A percentile compares a stretch with the other conserved stretches of the same genome.
These are phyloP conservation scores for Prionchulus punctatus DNA, from an alignment of 2,888 invertebrate genomes.

Conservation along the genomic window DNA sequence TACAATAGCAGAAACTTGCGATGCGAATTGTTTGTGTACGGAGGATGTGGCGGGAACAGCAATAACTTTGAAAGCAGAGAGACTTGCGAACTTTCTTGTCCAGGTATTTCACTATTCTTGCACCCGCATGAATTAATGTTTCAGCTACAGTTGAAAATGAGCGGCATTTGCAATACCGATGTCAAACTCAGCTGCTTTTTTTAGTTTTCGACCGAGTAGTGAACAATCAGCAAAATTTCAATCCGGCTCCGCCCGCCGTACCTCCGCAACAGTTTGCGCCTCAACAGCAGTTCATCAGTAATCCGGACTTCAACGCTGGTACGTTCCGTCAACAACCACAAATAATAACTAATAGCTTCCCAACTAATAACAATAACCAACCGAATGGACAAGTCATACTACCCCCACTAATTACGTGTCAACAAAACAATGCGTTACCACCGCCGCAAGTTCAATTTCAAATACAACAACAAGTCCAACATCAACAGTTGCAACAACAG, in stretches of 20 bases:
- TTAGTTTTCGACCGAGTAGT: background rate
- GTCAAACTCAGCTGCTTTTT: background rate
- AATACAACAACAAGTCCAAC: no score
- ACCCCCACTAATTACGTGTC: no score
- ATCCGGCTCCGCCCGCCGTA: background rate
- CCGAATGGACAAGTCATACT: no score
- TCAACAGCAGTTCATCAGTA: background rate
- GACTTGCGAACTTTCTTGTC: slow-evolving; percentile 23
- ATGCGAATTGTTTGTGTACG: slow-evolving; percentile 29
- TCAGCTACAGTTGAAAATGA: background rate
- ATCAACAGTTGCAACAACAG: no score
- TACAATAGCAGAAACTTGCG: slow-evolving; percentile 26
- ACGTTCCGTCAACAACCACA: background rate
- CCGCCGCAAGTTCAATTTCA: no score
- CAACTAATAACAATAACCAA: background rate
- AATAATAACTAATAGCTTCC: background rate
- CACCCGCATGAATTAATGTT: background rate
- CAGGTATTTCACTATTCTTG: no score
- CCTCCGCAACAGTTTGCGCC: background rate
- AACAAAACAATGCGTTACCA: no score
- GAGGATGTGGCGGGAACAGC: slow-evolving; percentile 25
- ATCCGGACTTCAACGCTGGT: no score
- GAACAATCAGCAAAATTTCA: background rate
- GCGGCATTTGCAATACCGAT: background rate
- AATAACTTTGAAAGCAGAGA: slow-evolving; percentile 23